Percentiles rank a stretch among this genome's conserved stretches.
phyloP scores from a whole-genome alignment of 2,888 invertebrate species.

The Dendrolimus pini region DNA sequence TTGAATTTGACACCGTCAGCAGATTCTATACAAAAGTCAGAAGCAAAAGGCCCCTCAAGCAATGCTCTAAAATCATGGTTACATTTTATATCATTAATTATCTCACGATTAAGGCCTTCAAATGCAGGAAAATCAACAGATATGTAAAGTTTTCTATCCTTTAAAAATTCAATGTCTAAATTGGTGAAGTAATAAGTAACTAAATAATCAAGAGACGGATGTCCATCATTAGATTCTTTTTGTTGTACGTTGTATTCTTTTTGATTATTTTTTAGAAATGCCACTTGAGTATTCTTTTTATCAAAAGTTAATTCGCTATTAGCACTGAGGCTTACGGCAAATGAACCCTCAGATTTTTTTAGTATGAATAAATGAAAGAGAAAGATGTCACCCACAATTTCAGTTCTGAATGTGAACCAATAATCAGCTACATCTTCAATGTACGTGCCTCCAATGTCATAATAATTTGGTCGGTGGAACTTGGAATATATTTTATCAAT shows the following conservation, averaged over 20 bases:
- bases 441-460: conserved; percentile 61
- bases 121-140: conserved; percentile 31
- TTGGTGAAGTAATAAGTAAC: conserved; percentile 50
- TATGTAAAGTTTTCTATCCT: conserved; percentile 45
- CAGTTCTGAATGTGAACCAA: conserved; percentile 52
- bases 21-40: conserved; percentile 60
- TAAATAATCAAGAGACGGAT: conserved; percentile 33
- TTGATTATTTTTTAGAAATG: conserved; percentile 22
- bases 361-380: conserved; percentile 54
- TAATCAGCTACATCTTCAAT: conserved; percentile 45
- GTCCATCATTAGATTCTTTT: conserved; percentile 33
- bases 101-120: conserved; percentile 20
- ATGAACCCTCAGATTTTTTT: conserved; percentile 36
- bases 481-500: conserved; percentile 49
- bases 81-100: conserved; percentile 30
- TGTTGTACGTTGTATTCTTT: conserved; percentile 26
- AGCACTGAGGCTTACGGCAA: conserved; percentile 36
- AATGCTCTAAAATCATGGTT: conserved; percentile 47
- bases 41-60: conserved; percentile 44
- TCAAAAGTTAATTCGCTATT: conserved; percentile 34
- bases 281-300: conserved; percentile 32
- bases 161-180: conserved; percentile 46
- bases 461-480: conserved; percentile 48
- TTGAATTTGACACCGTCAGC: conserved; percentile 48
- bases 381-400: conserved; percentile 39